A percentile compares a stretch with the other conserved stretches of the same genome.
Conservation (phyloP, 2,888 invertebrate species). For the Caenorhabditis doughertyi region DNA sequence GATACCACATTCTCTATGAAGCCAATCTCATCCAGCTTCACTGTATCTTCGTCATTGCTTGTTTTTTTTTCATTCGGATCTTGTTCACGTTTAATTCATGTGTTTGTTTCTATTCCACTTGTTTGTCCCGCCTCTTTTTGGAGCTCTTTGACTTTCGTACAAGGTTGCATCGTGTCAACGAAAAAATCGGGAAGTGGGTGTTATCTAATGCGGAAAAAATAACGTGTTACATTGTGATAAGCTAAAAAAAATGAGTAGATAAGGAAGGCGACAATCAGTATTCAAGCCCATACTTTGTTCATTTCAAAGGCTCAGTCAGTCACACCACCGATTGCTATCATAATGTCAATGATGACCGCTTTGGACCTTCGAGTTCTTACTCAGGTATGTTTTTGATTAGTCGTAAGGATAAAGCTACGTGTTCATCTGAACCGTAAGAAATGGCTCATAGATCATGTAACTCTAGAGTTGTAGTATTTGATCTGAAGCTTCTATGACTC, state of each 20-base stretch:
- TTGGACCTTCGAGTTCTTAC: conserved; percentile 53
- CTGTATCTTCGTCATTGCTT: neutral
- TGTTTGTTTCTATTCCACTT: conserved; percentile 5
- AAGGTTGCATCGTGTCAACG: conserved; percentile 45
- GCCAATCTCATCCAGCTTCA: conserved; percentile 10
- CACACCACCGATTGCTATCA: conserved; percentile 38
- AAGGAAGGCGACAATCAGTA: conserved; percentile 31
- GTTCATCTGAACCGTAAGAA: too few species aligned
- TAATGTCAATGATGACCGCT: conserved; percentile 37
- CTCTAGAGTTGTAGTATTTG: too few species aligned
- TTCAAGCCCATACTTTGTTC: conserved; percentile 54
- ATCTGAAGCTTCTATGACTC: too few species aligned
- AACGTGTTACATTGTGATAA: conserved; percentile 36
- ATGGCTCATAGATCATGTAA: too few species aligned
- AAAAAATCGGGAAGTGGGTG: conserved; percentile 54
- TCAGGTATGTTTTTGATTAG: conserved; percentile 17
- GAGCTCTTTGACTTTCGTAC: conserved; percentile 24
- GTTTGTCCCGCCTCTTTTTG: neutral
- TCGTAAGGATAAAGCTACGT: too few species aligned
- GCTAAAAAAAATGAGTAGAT: conserved; percentile 44
- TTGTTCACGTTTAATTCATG: conserved; percentile 49
- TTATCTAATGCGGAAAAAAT: conserved; percentile 62
- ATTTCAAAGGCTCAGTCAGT: conserved; percentile 17
- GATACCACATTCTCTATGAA: conserved; percentile 4
- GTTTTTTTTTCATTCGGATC: neutral